Conservation (phyloP, 2,797 vertebrate genomes). For the Mus caroli region DNA sequence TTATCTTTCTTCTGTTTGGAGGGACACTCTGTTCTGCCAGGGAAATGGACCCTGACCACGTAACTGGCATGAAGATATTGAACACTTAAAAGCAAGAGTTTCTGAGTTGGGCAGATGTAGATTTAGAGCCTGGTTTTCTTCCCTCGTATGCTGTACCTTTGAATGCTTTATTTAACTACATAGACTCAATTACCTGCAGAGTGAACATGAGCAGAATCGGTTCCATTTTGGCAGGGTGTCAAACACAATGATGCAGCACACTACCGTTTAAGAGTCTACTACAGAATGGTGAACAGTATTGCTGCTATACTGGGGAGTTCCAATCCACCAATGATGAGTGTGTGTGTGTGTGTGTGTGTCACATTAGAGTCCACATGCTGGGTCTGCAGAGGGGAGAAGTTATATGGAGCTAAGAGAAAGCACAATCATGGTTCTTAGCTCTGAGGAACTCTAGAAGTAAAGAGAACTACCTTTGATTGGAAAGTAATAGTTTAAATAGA, state of each 20-base stretch:
- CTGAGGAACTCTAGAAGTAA: not conserved
- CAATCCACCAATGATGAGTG: no score
- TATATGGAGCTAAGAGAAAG: not conserved
- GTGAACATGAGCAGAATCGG: not conserved
- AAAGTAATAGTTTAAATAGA: not conserved
- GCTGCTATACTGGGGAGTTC: not conserved
- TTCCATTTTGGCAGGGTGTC: constrained; percentile 12
- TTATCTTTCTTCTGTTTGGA: not conserved
- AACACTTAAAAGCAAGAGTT: not conserved
- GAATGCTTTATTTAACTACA: not conserved
- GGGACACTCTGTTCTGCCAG: not conserved
- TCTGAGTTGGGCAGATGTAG: not conserved
- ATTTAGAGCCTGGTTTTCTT: not conserved
- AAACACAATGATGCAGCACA: not conserved
- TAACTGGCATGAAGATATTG: not conserved
- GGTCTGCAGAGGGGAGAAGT: not conserved
- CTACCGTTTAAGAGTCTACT: not conserved
- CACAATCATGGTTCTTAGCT: not conserved
- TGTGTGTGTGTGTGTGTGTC: no score
- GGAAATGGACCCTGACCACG: not conserved
- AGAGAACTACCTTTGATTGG: not conserved
- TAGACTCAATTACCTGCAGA: not conserved
- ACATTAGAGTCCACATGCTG: fast-evolving
- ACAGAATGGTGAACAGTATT: not conserved
- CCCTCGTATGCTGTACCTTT: not conserved